Evolutionary conservation across 2,797 vertebrate species (phyloP).

Genomic region (Perodicticus potto): DNA sequence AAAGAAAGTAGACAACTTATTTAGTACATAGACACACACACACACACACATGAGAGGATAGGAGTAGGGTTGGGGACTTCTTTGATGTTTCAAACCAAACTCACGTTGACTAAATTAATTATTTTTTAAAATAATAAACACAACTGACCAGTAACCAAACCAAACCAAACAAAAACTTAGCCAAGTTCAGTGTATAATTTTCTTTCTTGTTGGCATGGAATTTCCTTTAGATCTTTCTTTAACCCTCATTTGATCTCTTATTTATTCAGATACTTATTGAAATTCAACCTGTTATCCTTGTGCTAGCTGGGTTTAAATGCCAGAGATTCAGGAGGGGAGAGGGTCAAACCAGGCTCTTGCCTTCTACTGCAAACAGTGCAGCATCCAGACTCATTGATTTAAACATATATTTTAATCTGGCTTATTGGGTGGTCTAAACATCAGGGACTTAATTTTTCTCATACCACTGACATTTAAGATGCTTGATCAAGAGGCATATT

Average conservation of each 20-base stretch:
- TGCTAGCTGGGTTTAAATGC: background rate
- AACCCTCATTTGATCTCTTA: background rate
- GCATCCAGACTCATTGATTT: background rate
- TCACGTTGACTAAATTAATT: background rate
- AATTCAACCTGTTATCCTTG: background rate
- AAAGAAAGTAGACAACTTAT: background rate
- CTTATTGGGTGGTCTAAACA: background rate
- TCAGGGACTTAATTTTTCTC: background rate
- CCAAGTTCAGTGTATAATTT: background rate
- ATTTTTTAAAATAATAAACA: background rate
- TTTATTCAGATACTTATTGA: background rate
- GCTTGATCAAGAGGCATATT: background rate
- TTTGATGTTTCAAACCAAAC: conserved; percentile 7
- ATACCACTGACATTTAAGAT: background rate
- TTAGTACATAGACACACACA: background rate
- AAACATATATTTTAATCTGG: background rate
- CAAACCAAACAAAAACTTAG: background rate
- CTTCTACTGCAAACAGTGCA: background rate
- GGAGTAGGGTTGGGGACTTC: background rate
- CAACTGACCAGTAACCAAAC: background rate
- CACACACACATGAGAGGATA: background rate
- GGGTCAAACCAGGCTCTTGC: background rate
- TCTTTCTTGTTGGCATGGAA: background rate
- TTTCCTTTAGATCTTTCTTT: background rate
- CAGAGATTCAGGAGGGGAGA: background rate